Evolutionary conservation across 1,140 invertebrate genomes (phyloP), one percentile per base, ranked within the genome.

Genomic region (Macrosteles quadrilineatus): DNA sequence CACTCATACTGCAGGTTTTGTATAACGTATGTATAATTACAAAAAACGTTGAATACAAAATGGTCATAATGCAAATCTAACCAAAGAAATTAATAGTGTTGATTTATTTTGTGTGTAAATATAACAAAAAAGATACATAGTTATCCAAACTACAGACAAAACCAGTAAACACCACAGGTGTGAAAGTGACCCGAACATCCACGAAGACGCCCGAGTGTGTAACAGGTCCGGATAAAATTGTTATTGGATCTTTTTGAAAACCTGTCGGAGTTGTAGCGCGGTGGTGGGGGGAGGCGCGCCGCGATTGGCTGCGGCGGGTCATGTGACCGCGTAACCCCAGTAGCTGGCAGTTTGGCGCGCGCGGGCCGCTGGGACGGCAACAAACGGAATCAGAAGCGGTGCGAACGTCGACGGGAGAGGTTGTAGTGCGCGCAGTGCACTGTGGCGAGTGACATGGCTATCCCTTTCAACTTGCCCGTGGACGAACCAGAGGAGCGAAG

Each of bases 381-480:
- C 1, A n/a, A n/a, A n/a, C n/a, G 19, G 32, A 1, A 40, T 57
- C 53, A 69, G 50, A 40, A 59, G 57, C 12, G 17, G 19, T 17
- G 23, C 55, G 55, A 59, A 23, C 62, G 43, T 53, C 27, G 45
- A 27, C 9, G 12, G 29, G 43, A 31, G 21, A 50, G 31, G 47
- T 36, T 21, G 27, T 47, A n/a, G n/a, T n/a, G n/a, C n/a, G n/a
- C 43, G n/a, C 36, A 27, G 21, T 73, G 67, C 63, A 71, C 43
- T 68, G 64, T 43, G 47, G 69, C 68, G 70, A 9, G 53, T 66
- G 68, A 68, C 14, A 81, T 81, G 80, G 80, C 80, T 67, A 80
- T 81, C 71, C 80, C 80, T 23, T 81, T 81, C 72, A 74, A 75
- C 64, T 72, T 81, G 36, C 80, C 80, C 19, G 76, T 76, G 69